Evolutionary conservation across 2,888 invertebrate species (phyloP).

Genomic region (Diaphora mendica): DNA sequence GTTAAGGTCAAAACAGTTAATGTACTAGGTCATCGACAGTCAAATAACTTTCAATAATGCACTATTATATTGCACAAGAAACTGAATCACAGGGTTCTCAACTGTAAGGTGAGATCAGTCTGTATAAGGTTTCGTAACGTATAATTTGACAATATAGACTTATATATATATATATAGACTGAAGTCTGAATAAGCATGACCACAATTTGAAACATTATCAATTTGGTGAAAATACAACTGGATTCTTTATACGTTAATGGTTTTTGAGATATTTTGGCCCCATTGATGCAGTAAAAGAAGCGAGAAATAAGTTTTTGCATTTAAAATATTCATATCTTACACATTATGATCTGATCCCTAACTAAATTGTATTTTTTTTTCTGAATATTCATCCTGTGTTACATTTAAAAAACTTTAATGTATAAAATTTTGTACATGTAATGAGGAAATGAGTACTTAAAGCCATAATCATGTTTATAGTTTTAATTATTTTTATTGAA

Average conservation of each 20-base stretch:
- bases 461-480: no score
- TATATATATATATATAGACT: no score
- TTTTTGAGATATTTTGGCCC: not conserved
- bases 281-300: not conserved
- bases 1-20: constrained; percentile 13
- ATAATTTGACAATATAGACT: constrained; percentile 31
- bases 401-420: no score
- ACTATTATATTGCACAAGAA: constrained; percentile 15
- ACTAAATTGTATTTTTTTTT: no score
- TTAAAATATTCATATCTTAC: no score
- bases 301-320: not conserved
- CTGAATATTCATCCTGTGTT: no score
- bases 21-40: constrained; percentile 1
- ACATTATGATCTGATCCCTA: no score
- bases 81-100: constrained; percentile 4
- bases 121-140: constrained; percentile 21
- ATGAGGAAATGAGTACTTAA: no score
- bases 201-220: constrained; percentile 38
- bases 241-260: constrained; percentile 33
- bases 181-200: constrained; percentile 35
- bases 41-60: constrained; percentile 15
- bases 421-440: no score
- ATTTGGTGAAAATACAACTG: constrained; percentile 22
- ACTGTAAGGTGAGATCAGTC: constrained; percentile 11
- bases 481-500: no score